Conservation (phyloP, 2,113 vertebrate genomes). For the Tapirus terrestris region DNA sequence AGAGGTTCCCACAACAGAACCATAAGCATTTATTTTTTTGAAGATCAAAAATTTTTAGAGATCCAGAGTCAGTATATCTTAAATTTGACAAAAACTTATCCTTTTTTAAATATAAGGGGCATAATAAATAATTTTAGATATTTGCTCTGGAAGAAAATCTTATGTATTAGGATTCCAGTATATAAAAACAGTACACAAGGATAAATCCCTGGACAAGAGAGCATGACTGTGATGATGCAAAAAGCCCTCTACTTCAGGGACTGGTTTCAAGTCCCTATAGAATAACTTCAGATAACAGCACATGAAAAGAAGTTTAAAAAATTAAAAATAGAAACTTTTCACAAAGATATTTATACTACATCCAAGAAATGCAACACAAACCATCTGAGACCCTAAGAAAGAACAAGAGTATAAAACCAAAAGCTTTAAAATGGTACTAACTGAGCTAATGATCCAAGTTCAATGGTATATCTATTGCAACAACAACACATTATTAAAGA, state of each 20-base stretch:
- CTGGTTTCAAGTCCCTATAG: background rate
- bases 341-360: background rate
- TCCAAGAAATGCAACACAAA: background rate
- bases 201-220: background rate
- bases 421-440: background rate
- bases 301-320: constrained; percentile 27
- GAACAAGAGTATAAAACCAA: background rate
- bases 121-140: background rate
- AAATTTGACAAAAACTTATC: constrained; percentile 5
- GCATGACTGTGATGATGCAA: background rate
- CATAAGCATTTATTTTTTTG: background rate
- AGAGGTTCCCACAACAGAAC: background rate
- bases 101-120: background rate
- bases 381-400: background rate
- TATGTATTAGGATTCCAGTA: background rate
- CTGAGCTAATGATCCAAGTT: fast-evolving
- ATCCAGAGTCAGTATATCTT: background rate
- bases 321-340: background rate
- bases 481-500: background rate
- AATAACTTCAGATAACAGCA: background rate
- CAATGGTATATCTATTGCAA: background rate
- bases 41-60: constrained; percentile 37
- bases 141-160: background rate
- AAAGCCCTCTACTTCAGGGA: background rate
- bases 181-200: background rate